Percentiles rank a stretch among this genome's conserved stretches.
phyloP scores from a whole-genome alignment of 2,888 invertebrate species.

The Cerastis leucographa region DNA sequence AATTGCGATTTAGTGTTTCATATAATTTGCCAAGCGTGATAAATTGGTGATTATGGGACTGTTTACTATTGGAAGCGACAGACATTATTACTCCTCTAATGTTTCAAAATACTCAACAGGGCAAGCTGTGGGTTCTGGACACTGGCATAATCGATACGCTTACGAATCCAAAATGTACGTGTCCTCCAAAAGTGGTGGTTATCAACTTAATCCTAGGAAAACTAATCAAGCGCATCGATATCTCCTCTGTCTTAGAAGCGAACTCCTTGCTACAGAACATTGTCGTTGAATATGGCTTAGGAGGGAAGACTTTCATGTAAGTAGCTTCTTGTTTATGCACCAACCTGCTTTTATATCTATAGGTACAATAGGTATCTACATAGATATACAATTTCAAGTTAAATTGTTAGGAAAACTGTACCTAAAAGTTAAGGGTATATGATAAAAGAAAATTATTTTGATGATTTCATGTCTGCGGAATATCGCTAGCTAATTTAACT shows the following conservation, averaged over 20 bases:
- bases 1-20: constrained; percentile 22
- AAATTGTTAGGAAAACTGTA: too few species aligned
- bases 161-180: constrained; percentile 91
- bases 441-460: background rate
- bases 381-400: background rate
- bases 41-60: constrained; percentile 28
- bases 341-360: too few species aligned
- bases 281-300: constrained; percentile 92
- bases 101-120: constrained; percentile 78
- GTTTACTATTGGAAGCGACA: background rate
- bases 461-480: background rate
- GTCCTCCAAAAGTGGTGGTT: constrained; percentile 93
- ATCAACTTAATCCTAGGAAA: constrained; percentile 91
- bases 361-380: too few species aligned
- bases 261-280: constrained; percentile 93
- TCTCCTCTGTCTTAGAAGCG: constrained; percentile 90
- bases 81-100: background rate
- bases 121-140: constrained; percentile 94
- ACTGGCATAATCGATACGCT: constrained; percentile 93
- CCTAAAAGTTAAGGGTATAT: background rate
- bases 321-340: constrained; percentile 56
- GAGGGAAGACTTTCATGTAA: constrained; percentile 91
- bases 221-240: constrained; percentile 91
- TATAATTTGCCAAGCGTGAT: constrained; percentile 22
- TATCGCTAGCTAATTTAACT: background rate